phyloP scores from a whole-genome alignment of 2,113 vertebrate species.

The Zapus hudsonius region DNA sequence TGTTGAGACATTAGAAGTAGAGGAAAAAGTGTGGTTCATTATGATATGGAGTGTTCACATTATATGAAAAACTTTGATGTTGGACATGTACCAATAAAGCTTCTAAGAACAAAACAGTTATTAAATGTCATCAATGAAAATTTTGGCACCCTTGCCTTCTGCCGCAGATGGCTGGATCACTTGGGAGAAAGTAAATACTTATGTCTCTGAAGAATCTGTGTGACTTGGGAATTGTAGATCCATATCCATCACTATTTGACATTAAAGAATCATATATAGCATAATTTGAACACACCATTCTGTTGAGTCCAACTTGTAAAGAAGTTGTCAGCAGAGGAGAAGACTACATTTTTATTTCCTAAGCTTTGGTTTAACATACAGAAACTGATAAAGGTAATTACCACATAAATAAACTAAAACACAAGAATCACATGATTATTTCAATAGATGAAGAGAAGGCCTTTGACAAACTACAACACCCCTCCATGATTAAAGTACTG shows the following conservation, averaged over 20 bases:
- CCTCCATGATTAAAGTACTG: too few species aligned
- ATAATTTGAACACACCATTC: slow-evolving; percentile 98
- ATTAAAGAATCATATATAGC: slow-evolving; percentile 98
- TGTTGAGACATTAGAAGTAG: slow-evolving; percentile 99
- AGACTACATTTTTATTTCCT: slow-evolving; percentile 90
- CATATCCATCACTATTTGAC: slow-evolving; percentile 96
- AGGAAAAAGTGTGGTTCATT: slow-evolving; percentile 96
- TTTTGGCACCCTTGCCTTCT: slow-evolving; percentile 97
- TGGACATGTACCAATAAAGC: slow-evolving; percentile 98
- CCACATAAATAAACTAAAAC: too few species aligned
- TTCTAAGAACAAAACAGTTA: slow-evolving; percentile 97
- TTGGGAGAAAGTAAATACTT: slow-evolving; percentile 98
- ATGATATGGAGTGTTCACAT: slow-evolving; percentile 99
- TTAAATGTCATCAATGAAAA: slow-evolving; percentile 98
- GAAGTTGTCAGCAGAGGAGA: slow-evolving; percentile 98
- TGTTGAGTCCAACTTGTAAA: slow-evolving; percentile 97
- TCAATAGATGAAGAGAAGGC: too few species aligned
- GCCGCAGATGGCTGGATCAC: slow-evolving; percentile 97
- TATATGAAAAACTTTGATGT: slow-evolving; percentile 99
- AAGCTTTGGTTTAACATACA: too few species aligned
- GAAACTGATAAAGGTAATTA: too few species aligned
- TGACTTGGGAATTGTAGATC: slow-evolving; percentile 97
- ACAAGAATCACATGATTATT: too few species aligned
- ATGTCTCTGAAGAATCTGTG: slow-evolving; percentile 98
- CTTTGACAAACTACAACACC: too few species aligned